phyloP scores from a whole-genome alignment of 2,888 invertebrate genomes.

The Epiblema foenella region DNA sequence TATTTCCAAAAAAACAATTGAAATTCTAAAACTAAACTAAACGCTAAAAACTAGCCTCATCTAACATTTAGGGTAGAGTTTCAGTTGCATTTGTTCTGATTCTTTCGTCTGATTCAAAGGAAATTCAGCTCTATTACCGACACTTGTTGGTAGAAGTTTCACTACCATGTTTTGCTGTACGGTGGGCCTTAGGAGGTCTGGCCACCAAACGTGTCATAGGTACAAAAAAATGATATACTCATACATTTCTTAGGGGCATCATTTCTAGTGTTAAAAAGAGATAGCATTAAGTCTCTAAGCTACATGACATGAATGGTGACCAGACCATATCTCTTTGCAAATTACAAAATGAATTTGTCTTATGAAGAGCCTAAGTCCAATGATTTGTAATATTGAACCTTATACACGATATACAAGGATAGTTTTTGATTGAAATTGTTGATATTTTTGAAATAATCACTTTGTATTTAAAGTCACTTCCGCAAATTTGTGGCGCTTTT shows the following conservation, averaged over 20 bases:
- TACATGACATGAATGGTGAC: neutral
- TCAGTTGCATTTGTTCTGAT: too few species aligned
- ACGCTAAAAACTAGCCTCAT: too few species aligned
- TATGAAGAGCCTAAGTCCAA: slow-evolving; percentile 42
- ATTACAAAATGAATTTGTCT: slow-evolving; percentile 20
- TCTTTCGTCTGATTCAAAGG: too few species aligned
- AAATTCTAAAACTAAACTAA: too few species aligned
- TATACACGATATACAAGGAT: slow-evolving; percentile 38
- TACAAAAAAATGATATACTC: neutral
- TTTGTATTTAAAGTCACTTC: slow-evolving; percentile 28
- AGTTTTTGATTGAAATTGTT: slow-evolving; percentile 43
- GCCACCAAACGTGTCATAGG: neutral
- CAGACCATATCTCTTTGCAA: too few species aligned
- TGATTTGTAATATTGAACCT: slow-evolving; percentile 43
- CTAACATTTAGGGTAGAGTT: too few species aligned
- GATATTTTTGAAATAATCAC: slow-evolving; percentile 41
- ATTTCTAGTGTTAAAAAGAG: neutral
- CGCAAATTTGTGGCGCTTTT: slow-evolving; percentile 26
- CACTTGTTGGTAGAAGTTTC: too few species aligned
- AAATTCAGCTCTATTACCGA: too few species aligned
- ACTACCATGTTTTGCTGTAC: too few species aligned
- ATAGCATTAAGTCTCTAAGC: neutral
- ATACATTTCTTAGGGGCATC: neutral
- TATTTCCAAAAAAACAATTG: too few species aligned
- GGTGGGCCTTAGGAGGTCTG: too few species aligned